These are phyloP conservation scores for Archaeoteleia sp. DNA, from an alignment of 2,888 invertebrate genomes.

Conservation along the genomic window DNA sequence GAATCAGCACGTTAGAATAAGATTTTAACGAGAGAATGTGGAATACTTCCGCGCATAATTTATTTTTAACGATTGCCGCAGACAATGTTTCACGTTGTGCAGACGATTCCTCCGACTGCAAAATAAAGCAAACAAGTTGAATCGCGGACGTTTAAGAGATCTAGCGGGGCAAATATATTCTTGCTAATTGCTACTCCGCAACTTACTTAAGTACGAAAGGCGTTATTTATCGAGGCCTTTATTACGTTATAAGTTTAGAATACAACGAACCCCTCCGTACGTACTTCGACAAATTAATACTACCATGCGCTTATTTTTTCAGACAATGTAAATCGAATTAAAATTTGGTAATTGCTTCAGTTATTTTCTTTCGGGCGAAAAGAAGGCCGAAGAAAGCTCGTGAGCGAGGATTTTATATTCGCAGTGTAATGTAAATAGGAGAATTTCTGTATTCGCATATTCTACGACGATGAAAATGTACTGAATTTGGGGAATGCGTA, in stretches of 20 bases:
- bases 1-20: neutral
- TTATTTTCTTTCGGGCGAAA: slow-evolving; percentile 1
- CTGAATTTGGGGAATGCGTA: slow-evolving; percentile 14
- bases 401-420: slow-evolving; percentile 11
- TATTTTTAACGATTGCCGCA: slow-evolving; percentile 26
- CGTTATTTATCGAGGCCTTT: slow-evolving; percentile 36
- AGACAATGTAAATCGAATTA: slow-evolving; percentile 19
- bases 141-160: slow-evolving; percentile 43
- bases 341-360: slow-evolving; percentile 20
- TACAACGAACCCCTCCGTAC: neutral
- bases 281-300: slow-evolving; percentile 18
- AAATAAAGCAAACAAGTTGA: slow-evolving; percentile 33
- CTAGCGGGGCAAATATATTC: slow-evolving; percentile 39
- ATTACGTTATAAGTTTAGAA: slow-evolving; percentile 28
- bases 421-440: slow-evolving; percentile 19
- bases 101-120: slow-evolving; percentile 15
- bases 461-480: slow-evolving; percentile 9
- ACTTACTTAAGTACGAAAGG: slow-evolving; percentile 22
- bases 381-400: neutral
- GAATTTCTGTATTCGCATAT: slow-evolving; percentile 7
- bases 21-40: slow-evolving; percentile 1
- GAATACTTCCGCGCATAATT: slow-evolving; percentile 17
- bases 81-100: slow-evolving; percentile 22
- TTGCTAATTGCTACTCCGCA: slow-evolving; percentile 38
- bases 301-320: slow-evolving; percentile 13